phyloP scores from a whole-genome alignment of 1,140 invertebrate species.

The Sitophilus oryzae region DNA sequence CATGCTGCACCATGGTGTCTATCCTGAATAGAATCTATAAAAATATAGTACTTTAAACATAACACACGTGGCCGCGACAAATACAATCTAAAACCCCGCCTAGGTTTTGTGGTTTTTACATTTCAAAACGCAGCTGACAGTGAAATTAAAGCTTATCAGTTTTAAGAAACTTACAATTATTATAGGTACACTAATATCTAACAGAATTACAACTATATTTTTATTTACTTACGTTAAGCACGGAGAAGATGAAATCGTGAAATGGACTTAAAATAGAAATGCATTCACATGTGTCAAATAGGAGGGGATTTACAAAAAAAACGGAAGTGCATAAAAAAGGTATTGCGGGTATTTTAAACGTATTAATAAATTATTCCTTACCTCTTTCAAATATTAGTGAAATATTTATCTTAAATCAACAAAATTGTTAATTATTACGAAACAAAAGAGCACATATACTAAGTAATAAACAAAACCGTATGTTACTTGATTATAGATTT shows the following conservation, averaged over 20 bases:
- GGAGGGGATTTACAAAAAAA: conserved; percentile 20
- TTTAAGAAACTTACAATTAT: too few species aligned
- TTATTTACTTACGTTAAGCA: conserved; percentile 5
- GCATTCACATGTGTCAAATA: conserved; percentile 24
- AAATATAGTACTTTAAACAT: conserved; percentile 23
- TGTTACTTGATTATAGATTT: conserved; percentile 21
- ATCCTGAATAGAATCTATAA: conserved; percentile 3
- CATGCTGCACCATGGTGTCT: conserved; percentile 41
- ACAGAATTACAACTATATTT: conserved; percentile 9
- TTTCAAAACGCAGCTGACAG: too few species aligned
- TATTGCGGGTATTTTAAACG: conserved; percentile 20
- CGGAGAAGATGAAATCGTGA: conserved; percentile 18
- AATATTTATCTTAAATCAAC: too few species aligned
- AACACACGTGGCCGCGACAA: conserved; percentile 34
- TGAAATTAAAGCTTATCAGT: too few species aligned
- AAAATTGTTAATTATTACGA: too few species aligned
- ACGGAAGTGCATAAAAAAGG: conserved; percentile 15
- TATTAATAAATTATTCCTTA: too few species aligned
- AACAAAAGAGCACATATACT: conserved; percentile 16
- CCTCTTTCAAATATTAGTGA: too few species aligned
- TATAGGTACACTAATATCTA: too few species aligned
- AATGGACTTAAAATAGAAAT: conserved; percentile 24
- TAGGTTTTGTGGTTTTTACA: conserved; percentile 13
- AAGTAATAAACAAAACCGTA: conserved; percentile 20
- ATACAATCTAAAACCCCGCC: conserved; percentile 26